Evolutionary conservation across 2,113 vertebrate species (phyloP).

Genomic region (Tachysurus vachellii): DNA sequence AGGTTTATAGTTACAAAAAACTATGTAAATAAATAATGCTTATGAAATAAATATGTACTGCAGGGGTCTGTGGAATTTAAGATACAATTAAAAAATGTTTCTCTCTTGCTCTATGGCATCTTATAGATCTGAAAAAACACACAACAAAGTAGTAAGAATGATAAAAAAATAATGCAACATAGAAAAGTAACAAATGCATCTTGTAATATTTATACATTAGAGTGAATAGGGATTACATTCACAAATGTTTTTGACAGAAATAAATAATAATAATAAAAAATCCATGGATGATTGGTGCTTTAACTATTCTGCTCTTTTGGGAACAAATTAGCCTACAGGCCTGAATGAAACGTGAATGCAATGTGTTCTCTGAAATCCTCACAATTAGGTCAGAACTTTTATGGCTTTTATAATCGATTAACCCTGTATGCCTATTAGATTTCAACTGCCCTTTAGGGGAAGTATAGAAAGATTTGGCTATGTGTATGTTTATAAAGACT

Average conservation of each 20-base stretch:
- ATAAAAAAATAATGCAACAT: background rate
- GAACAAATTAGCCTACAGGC: background rate
- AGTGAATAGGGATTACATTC: background rate
- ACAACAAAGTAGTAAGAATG: background rate
- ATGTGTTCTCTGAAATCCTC: background rate
- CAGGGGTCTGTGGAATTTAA: background rate
- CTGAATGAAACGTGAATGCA: background rate
- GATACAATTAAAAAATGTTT: background rate
- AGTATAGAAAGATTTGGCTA: background rate
- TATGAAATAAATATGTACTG: background rate
- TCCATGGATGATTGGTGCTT: too few relatives aligned
- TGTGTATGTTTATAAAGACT: background rate
- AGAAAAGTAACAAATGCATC: background rate
- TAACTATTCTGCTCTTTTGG: background rate
- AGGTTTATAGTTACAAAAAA: background rate
- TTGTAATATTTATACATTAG: background rate
- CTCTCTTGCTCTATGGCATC: background rate
- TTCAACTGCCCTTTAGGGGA: background rate
- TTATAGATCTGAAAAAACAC: background rate
- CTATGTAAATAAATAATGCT: background rate
- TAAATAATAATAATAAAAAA: too few relatives aligned
- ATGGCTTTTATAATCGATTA: background rate
- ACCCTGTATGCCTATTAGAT: background rate
- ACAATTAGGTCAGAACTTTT: background rate
- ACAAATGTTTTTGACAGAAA: too few relatives aligned